Evolutionary conservation across 2,113 vertebrate species (phyloP).

Genomic region (Jacana jacana): DNA sequence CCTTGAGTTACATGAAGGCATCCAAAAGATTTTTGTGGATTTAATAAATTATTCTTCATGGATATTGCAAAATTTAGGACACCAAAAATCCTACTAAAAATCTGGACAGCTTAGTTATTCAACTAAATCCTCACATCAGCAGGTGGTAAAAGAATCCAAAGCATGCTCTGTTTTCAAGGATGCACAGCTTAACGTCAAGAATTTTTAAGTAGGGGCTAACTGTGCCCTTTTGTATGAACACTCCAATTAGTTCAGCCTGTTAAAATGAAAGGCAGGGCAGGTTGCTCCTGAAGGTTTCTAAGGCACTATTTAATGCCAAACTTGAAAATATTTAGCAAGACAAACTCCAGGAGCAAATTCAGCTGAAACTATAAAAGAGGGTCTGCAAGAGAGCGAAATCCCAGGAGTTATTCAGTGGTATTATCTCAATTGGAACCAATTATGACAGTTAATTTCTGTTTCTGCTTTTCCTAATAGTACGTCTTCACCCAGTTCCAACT

Average conservation of each 20-base stretch:
- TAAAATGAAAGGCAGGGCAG: background rate
- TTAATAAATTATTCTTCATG: conserved; percentile 2
- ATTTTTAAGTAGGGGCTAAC: background rate
- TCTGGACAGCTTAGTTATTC: conserved; percentile 35
- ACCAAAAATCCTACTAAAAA: conserved; percentile 10
- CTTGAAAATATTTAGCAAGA: background rate
- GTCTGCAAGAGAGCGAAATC: background rate
- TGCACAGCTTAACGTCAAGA: conserved; percentile 12
- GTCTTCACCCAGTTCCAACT: background rate
- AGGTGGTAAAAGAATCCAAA: conserved; percentile 36
- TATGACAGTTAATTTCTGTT: background rate
- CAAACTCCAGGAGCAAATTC: background rate
- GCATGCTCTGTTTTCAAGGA: background rate
- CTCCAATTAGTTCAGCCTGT: background rate
- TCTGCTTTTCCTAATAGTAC: background rate
- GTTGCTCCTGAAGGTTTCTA: background rate
- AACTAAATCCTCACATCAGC: conserved; percentile 28
- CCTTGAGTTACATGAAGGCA: background rate
- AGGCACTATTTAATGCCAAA: background rate
- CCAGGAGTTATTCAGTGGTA: background rate
- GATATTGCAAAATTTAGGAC: background rate
- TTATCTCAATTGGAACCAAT: background rate
- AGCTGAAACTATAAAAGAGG: background rate
- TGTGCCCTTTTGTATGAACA: background rate
- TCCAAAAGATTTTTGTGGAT: background rate